Conservation (phyloP, 1,140 invertebrate genomes). For the Eriocheir sinensis region DNA sequence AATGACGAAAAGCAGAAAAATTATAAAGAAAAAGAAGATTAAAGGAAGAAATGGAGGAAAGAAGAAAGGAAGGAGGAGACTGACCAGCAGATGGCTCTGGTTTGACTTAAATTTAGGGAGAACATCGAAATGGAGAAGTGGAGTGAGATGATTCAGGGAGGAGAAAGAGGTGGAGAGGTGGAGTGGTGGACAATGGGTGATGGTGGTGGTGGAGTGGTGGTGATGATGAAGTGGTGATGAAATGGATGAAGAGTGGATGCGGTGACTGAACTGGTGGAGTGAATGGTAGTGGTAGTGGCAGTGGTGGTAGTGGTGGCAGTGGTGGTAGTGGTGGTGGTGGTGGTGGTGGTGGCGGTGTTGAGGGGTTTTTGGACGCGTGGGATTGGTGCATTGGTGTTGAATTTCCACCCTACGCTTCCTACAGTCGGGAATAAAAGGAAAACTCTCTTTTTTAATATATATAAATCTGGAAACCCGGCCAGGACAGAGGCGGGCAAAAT, state of each 20-base stretch:
- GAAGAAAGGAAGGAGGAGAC: not conserved
- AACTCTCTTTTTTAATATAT: not conserved
- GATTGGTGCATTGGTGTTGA: no score
- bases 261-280: no score
- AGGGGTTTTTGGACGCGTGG: no score
- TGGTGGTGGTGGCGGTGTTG: no score
- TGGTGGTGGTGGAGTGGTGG: not conserved
- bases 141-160: not conserved
- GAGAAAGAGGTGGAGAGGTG: no score
- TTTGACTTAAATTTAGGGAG: no score
- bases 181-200: not conserved
- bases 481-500: not conserved
- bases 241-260: no score
- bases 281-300: no score
- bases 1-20: not conserved
- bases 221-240: not conserved
- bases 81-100: no score
- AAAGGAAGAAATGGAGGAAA: not conserved
- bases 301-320: no score
- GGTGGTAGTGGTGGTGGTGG: no score
- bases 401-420: not conserved
- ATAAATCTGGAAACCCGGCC: not conserved
- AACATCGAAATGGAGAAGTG: not conserved
- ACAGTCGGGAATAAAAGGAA: not conserved
- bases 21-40: not conserved